phyloP scores from a whole-genome alignment of 2,888 invertebrate species.

The Synergus gifuensis region DNA sequence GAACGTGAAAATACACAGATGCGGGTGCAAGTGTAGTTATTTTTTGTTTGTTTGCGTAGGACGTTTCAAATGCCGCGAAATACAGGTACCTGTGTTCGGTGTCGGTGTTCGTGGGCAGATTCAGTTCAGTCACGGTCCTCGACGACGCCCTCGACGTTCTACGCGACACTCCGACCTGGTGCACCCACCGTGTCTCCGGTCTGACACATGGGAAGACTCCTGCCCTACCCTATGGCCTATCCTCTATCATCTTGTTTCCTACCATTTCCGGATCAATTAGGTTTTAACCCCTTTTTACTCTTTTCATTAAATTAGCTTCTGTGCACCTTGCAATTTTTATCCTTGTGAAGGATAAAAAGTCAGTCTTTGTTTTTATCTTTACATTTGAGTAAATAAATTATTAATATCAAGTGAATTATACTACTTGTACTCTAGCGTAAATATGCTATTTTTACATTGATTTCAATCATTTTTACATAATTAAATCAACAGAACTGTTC shows the following conservation, averaged over 20 bases:
- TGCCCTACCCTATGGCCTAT: conserved; percentile 42
- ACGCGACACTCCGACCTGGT: conserved; percentile 66
- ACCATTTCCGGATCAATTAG: conserved; percentile 26
- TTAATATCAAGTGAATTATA: too few relatives aligned
- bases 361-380: too few relatives aligned
- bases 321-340: background rate
- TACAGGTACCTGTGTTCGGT: conserved; percentile 60
- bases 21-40: conserved; percentile 21
- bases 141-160: conserved; percentile 66
- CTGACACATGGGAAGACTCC: conserved; percentile 60
- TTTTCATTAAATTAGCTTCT: background rate
- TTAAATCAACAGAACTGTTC: too few relatives aligned
- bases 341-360: too few relatives aligned
- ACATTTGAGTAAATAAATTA: too few relatives aligned
- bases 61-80: conserved; percentile 46
- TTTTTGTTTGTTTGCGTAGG: conserved; percentile 45
- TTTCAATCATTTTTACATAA: too few relatives aligned
- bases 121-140: conserved; percentile 74
- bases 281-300: background rate
- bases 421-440: too few relatives aligned
- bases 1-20: background rate
- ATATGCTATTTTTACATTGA: too few relatives aligned
- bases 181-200: conserved; percentile 77
- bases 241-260: conserved; percentile 26
- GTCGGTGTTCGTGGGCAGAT: conserved; percentile 71